Evolutionary conservation across 2,888 invertebrate genomes (phyloP), one percentile per base, ranked within the genome.

Genomic region (Caradrina kadenii): DNA sequence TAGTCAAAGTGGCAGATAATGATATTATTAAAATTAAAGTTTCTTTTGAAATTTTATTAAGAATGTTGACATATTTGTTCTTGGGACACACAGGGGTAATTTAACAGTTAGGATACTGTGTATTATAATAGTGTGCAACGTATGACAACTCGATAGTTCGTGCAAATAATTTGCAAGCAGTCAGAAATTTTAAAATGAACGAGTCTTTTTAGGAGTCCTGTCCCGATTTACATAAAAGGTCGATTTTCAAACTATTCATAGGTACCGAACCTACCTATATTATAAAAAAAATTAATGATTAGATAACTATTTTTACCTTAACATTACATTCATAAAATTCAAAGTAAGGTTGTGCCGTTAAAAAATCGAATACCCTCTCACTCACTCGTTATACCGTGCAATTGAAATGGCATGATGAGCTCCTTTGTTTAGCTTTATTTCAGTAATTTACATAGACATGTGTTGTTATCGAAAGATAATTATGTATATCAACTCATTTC

Each of bases 41-140:
- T 66, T n/a, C 6, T 66, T 63, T 63, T 54, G 76, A 63, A 79
- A 74, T 49, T 26, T 26, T 49, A 21, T 61, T 60, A 53, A 10
- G 21, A 53, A 66, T 62, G 52, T 63, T 31, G 50, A 1, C 78
- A 79, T 66, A 21, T 50, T 76, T 35, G 35, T 62, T 21, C 11
- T 49, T 58, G 21, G 15, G 22, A 3, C 10, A 45, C 13, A 22
- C 15, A 19, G 11, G 11, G 22, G 8, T 35, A 15, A 19, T 49
- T 42, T 45, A 11, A 39, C 31, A 19, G 19, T 13, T 48, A 11
- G n/a, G 39, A 39, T 39, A 31, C 42, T 62, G 21, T 35, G n/a
- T 62, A 19, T 11, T 21, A 19, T 0, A 61, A 10, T 11, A 17
- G 1, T 22, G 2, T 21, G 26, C 39, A 13, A 13, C 1, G 0